Base-by-base conservation (phyloP, 2,113 vertebrate species). In the Cyanoramphus novaezelandiae region DNA sequence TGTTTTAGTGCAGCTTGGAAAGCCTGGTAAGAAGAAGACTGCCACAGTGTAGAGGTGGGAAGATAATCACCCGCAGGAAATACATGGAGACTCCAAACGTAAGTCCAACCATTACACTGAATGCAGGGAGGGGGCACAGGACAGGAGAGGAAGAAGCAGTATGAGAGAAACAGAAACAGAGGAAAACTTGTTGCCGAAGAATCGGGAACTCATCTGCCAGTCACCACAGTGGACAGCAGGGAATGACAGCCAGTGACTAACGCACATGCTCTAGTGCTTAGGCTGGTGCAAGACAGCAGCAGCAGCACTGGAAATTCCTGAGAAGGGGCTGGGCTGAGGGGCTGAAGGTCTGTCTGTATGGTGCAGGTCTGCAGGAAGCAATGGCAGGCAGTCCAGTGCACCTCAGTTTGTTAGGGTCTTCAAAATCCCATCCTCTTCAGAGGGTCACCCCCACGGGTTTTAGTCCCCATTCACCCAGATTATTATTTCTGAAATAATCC, bases 101-200 rank as follows among this genome's bases (percentile, higher is more conserved):
- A 85, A 82, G 17, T 41, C 74, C 18, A 41, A 53, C 37, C 18
- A 67, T 44, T 63, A 33, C 10, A 78, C 0, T 43, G 29, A 74
- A 64, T 28, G 14, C 28, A 59, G 70, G 33, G 28, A 78, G 12
- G 3, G 31, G 74, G 55, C 59, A 63, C 0, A 0, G 21, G 23
- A 18, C 0, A 0, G 13, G 16, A 20, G 16, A 80, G 10, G n/a
- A 81, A 68, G 29, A 29, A 64, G 35, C 6, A 64, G 21, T n/a
- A 60, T 37, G n/a, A 43, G 21, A 81, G 29, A 86, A 52, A 82
- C 6, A 84, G 25, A 50, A 79, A 82, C 17, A 57, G 37, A 60
- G 5, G n/a, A 35, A 55, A 80, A 70, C 1, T 6, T 28, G 64
- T 33, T 80, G 29, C n/a, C 64, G 55, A 10, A 88, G 79, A 55